Evolutionary conservation across 2,888 invertebrate genomes (phyloP).

Genomic region (Rhaphigaster nebulosa): DNA sequence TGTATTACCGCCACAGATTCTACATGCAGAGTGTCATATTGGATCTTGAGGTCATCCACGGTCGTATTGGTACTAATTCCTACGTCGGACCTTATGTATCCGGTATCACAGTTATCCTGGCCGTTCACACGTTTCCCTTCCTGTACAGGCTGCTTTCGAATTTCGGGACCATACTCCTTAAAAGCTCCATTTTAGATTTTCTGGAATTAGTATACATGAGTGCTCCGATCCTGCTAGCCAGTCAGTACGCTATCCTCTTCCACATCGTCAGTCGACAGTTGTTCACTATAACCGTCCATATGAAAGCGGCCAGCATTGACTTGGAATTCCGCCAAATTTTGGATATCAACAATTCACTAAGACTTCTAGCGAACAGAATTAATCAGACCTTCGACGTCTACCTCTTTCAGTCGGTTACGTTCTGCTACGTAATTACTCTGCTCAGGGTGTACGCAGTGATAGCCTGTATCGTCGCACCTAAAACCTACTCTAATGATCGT

Average conservation of each 20-base stretch:
- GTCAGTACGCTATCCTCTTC: not conserved
- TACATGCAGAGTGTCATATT: not conserved
- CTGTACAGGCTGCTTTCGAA: not conserved
- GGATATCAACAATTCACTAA: not conserved
- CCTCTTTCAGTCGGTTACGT: not conserved
- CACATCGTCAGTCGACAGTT: not conserved
- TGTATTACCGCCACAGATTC: not conserved
- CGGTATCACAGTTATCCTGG: not conserved
- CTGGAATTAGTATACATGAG: not conserved
- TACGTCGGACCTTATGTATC: not conserved
- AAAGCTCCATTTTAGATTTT: not conserved
- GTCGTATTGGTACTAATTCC: not conserved
- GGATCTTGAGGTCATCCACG: not conserved
- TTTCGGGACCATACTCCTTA: not conserved
- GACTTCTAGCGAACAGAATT: not conserved
- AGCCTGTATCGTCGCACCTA: not conserved
- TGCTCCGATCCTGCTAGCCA: not conserved
- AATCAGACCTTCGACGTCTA: constrained; percentile 4
- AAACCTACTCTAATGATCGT: not conserved
- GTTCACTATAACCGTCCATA: not conserved
- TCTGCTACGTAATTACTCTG: not conserved
- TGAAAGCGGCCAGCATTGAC: not conserved
- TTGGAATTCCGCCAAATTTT: not conserved
- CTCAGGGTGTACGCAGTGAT: not conserved
- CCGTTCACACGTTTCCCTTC: not conserved